Evolutionary conservation across 2,797 vertebrate species (phyloP).

Genomic region (Syngnathus rostellatus): DNA sequence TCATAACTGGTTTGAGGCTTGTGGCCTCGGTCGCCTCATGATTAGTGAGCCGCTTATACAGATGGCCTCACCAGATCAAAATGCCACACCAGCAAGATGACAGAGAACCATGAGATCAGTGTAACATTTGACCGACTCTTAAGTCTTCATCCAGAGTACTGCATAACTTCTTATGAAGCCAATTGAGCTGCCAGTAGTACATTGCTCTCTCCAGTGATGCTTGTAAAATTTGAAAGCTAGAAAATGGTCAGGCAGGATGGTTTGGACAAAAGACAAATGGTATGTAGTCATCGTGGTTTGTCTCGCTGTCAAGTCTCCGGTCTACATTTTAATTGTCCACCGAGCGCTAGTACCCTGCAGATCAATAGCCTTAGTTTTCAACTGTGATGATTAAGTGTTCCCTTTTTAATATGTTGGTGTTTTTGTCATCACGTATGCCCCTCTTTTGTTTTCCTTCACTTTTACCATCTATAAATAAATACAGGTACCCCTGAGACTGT

Average conservation of each 20-base stretch:
- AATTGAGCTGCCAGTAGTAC: not conserved
- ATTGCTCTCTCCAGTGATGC: not conserved
- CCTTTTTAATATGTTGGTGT: not conserved
- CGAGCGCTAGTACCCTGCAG: not conserved
- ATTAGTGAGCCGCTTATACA: not conserved
- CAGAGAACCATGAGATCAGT: not conserved
- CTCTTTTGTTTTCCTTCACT: conserved; percentile 22
- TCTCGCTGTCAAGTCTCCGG: not conserved
- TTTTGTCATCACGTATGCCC: conserved; percentile 35
- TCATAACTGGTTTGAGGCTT: not conserved
- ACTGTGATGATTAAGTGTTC: conserved; percentile 16
- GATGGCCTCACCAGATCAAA: not conserved
- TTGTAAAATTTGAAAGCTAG: not conserved
- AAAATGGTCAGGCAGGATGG: not conserved
- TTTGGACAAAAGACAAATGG: not conserved
- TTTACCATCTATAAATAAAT: conserved; percentile 20
- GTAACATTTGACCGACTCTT: not conserved
- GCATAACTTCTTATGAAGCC: not conserved
- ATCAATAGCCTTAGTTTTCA: conserved; percentile 18
- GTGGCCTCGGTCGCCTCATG: not conserved
- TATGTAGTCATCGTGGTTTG: not conserved
- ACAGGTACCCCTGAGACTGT: conserved; percentile 33
- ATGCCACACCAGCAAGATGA: not conserved
- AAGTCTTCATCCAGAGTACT: too few relatives aligned
- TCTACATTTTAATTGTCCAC: not conserved